phyloP scores from a whole-genome alignment of 2,888 invertebrate genomes.

The Protophormia terraenovae region DNA sequence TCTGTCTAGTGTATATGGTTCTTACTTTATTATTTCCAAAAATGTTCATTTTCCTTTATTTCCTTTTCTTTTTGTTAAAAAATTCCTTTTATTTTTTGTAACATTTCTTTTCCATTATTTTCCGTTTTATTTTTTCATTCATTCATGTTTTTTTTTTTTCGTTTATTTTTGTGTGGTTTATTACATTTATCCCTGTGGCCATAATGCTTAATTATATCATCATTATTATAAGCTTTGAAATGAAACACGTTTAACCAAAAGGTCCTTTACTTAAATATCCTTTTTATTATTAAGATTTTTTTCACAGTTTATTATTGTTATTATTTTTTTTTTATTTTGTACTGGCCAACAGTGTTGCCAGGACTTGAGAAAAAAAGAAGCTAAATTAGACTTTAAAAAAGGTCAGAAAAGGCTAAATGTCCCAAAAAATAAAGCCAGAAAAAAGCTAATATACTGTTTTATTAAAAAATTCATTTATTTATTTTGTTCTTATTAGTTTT shows the following conservation, averaged over 20 bases:
- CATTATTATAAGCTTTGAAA: constrained; percentile 65
- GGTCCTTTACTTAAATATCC: constrained; percentile 53
- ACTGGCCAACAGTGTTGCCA: no score
- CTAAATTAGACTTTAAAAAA: no score
- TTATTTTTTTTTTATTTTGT: neutral
- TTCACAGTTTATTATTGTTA: neutral
- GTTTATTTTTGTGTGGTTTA: constrained; percentile 42
- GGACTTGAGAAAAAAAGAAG: no score
- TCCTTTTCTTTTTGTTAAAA: neutral
- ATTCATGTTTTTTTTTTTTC: neutral
- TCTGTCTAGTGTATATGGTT: neutral
- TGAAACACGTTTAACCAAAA: constrained; percentile 63
- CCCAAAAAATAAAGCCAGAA: no score
- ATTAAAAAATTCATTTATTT: no score
- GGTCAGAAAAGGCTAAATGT: no score
- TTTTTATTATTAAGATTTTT: constrained; percentile 27
- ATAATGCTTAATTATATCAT: constrained; percentile 67
- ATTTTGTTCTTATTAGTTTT: no score
- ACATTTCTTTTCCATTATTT: neutral
- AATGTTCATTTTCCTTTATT: constrained; percentile 5
- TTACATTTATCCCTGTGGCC: constrained; percentile 61
- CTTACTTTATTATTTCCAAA: neutral
- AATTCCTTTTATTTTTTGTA: neutral
- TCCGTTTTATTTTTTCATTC: neutral
- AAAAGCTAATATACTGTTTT: no score